Evolutionary conservation across 2,797 vertebrate species (phyloP), one percentile per base, ranked within the genome.

Genomic region (Enteromius viviparus): DNA sequence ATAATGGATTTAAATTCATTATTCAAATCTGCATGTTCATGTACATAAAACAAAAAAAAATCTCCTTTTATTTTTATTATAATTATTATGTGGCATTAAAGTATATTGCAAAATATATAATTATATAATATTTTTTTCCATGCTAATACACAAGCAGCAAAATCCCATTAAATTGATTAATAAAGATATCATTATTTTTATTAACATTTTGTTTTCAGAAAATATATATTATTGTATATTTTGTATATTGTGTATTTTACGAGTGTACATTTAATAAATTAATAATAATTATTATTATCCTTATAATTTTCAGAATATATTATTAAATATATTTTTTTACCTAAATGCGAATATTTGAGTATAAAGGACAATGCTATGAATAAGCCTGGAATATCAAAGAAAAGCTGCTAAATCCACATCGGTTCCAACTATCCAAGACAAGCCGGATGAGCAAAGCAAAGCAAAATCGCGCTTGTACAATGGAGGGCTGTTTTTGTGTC

Each of bases 401-500:
- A 32, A 55, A 75, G 11, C 49, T 37, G 12, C 21, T 37, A 55
- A 75, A 37, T 37, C 6, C 3, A 55, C 71, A 4, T 51, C 37
- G 51, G 5, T 53, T 81, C 58, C 42, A 40, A 10, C 55, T 49
- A 10, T 71, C 45, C 53, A 23, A 62, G 19, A 77, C 32, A 29
- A 82, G 14, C 47, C 29, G 37, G 51, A 60, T 23, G 23, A 82
- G 72, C 32, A 58, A 42, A 66, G 60, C 29, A 55, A 83, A 83
- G 62, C 32, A 58, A 83, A 83, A 60, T 19, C 40, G 51, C 60
- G 53, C 65, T 10, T 78, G 83, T 55, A 82, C 81, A 70, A 84
- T 86, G 42, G 86, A 78, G 74, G 86, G 74, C 87, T 82, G 87
- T 88, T 77, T 88, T 87, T 82, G 89, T 85, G 76, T 86, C 53